A percentile compares a stretch with the other conserved stretches of the same genome.
Conservation (phyloP, 1,140 invertebrate species). For the Trichomalopsis sarcophagae region DNA sequence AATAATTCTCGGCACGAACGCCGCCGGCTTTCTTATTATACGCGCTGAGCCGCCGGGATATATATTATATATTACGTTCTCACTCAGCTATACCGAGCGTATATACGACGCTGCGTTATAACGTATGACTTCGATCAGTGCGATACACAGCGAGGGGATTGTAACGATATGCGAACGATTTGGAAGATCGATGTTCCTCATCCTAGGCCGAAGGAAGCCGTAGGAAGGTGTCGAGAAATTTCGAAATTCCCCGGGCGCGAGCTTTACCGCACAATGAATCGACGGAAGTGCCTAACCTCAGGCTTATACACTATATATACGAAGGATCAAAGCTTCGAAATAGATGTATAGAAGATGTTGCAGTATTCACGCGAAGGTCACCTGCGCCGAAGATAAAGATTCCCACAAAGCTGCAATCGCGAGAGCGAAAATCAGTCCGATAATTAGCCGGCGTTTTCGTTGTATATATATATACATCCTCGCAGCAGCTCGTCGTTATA, state of each 20-base stretch:
- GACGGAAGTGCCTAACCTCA: neutral
- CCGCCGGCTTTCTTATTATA: neutral
- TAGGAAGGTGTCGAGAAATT: neutral
- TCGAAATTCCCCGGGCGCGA: neutral
- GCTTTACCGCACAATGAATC: neutral
- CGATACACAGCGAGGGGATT: too few relatives aligned
- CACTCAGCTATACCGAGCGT: too few relatives aligned
- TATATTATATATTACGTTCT: too few relatives aligned
- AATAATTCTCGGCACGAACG: neutral
- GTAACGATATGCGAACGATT: neutral
- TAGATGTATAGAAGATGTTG: too few relatives aligned
- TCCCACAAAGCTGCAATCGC: neutral
- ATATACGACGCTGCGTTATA: too few relatives aligned
- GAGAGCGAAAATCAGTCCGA: neutral
- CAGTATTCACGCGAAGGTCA: neutral
- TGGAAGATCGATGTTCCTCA: neutral
- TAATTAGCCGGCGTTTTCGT: slow-evolving; percentile 7
- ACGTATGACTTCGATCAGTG: too few relatives aligned
- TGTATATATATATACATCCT: neutral
- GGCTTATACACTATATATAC: too few relatives aligned
- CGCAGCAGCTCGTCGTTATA: too few relatives aligned
- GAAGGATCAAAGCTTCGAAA: too few relatives aligned
- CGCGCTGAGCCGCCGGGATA: neutral
- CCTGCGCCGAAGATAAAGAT: too few relatives aligned
- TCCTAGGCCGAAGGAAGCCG: neutral